Evolutionary conservation across 1,140 invertebrate genomes (phyloP).

Genomic region (Drosophila willistoni): DNA sequence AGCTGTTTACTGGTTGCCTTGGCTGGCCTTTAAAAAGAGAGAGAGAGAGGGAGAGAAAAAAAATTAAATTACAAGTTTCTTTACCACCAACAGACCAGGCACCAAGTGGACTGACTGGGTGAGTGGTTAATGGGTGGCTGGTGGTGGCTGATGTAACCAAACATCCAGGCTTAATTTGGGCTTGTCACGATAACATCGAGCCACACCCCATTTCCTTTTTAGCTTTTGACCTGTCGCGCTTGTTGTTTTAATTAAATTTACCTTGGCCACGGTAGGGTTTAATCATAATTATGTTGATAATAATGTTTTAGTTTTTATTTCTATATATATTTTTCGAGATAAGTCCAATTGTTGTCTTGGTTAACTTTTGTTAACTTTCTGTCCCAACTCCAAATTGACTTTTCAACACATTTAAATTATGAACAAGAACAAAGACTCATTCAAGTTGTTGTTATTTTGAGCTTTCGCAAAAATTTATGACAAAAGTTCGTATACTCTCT

Average conservation of each 20-base stretch:
- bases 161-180: conserved; percentile 69
- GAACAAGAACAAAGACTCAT: not conserved
- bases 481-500: not conserved
- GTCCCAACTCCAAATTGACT: not conserved
- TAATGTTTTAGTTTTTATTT: conserved; percentile 42
- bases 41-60: no score
- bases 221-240: conserved; percentile 44
- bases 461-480: not conserved
- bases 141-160: conserved; percentile 64
- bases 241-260: conserved; percentile 76
- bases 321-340: not conserved
- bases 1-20: conserved; percentile 38
- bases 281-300: conserved; percentile 53
- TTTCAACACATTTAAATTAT: not conserved
- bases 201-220: conserved; percentile 46
- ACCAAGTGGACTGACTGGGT: not conserved
- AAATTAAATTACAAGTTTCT: conserved; percentile 55
- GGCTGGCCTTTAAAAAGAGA: conserved; percentile 35
- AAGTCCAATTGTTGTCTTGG: conserved; percentile 9
- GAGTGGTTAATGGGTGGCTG: conserved; percentile 16
- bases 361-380: not conserved
- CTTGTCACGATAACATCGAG: conserved; percentile 75
- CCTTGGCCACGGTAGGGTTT: conserved; percentile 30
- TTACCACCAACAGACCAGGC: no score
- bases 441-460: not conserved